phyloP scores from a whole-genome alignment of 2,113 vertebrate genomes.

The Canis aureus region DNA sequence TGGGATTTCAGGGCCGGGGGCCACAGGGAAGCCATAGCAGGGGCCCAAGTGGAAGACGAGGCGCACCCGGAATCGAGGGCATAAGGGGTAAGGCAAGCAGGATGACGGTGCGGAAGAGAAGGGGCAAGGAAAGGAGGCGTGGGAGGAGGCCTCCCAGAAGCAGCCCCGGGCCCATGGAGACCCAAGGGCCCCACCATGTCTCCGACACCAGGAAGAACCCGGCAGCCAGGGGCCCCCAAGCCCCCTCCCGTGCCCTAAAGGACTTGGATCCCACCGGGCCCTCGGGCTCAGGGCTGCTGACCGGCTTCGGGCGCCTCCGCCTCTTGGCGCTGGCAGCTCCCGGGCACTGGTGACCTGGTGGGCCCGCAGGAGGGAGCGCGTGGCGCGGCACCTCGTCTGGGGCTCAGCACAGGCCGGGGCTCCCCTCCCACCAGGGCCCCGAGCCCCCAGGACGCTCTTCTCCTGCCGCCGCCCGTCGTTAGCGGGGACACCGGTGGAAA shows the following conservation, averaged over 20 bases:
- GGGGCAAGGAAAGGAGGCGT: neutral
- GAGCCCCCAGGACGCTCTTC: too few relatives aligned
- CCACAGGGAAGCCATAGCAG: neutral
- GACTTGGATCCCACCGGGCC: too few relatives aligned
- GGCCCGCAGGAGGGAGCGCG: neutral
- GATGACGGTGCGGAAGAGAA: neutral
- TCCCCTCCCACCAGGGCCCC: neutral
- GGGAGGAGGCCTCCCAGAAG: neutral
- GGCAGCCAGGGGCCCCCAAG: neutral
- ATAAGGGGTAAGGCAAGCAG: neutral
- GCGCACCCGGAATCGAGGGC: neutral
- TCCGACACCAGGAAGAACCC: neutral
- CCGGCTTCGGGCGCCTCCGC: neutral
- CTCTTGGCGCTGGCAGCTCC: neutral
- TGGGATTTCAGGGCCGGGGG: neutral
- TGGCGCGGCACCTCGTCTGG: neutral
- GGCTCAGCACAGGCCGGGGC: neutral
- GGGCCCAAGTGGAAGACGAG: neutral
- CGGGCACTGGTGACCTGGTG: too few relatives aligned
- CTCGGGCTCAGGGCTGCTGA: neutral
- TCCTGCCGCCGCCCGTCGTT: rapidly evolving
- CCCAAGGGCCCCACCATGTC: too few relatives aligned
- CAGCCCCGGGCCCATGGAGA: neutral
- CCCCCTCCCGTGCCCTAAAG: neutral
- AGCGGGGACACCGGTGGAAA: rapidly evolving